Evolutionary conservation across 2,888 invertebrate species (phyloP).

Genomic region (Eulithis testata): DNA sequence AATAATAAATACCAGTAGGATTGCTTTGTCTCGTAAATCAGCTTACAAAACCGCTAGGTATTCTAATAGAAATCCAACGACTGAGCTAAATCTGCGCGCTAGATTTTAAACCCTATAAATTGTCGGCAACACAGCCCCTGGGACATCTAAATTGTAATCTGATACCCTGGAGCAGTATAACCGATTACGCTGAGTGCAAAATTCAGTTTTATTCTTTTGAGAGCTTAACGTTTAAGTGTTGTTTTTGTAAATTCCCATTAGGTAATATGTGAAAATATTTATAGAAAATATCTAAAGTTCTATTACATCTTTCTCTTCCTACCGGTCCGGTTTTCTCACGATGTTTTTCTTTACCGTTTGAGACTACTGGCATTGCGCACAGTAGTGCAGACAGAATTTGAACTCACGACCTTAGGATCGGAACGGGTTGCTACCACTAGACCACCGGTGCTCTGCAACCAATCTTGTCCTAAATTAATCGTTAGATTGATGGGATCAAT

Average conservation of each 20-base stretch:
- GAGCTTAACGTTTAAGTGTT: conserved; percentile 4
- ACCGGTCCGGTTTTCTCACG: too few relatives aligned
- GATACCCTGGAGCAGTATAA: conserved; percentile 33
- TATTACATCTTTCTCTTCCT: too few relatives aligned
- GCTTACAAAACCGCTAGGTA: conserved; percentile 4
- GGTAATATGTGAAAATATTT: too few relatives aligned
- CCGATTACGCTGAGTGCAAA: conserved; percentile 20
- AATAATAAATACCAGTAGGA: background rate
- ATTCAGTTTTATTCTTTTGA: conserved; percentile 26
- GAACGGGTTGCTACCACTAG: too few relatives aligned
- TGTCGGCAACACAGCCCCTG: conserved; percentile 20
- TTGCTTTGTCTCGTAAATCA: conserved; percentile 1
- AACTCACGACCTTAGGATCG: too few relatives aligned
- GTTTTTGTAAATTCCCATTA: background rate
- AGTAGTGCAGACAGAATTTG: too few relatives aligned
- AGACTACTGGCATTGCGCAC: too few relatives aligned
- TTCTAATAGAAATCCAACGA: conserved; percentile 18
- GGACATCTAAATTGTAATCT: conserved; percentile 38
- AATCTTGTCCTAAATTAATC: too few relatives aligned
- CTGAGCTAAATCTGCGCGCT: conserved; percentile 9
- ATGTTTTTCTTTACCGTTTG: too few relatives aligned
- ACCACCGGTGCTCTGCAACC: too few relatives aligned
- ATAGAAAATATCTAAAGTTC: background rate
- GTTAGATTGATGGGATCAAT: too few relatives aligned
- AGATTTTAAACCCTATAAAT: conserved; percentile 42